Conservation (phyloP, 2,113 vertebrate genomes). For the Anthoscopus minutus region DNA sequence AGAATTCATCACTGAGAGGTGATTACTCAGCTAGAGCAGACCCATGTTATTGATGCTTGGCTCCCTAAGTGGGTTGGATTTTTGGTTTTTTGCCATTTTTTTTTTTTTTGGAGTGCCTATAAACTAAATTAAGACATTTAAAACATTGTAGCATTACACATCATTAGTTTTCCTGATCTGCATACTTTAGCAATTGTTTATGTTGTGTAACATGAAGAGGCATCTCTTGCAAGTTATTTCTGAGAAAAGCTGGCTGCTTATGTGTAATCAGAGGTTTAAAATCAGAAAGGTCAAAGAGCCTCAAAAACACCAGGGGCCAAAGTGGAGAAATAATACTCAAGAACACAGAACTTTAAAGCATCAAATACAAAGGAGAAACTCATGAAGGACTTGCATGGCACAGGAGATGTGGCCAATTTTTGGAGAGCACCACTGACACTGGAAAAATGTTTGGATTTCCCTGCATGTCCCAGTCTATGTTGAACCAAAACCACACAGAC, state of each 20-base stretch:
- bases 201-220: background rate
- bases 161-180: conserved; percentile 32
- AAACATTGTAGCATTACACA: conserved; percentile 8
- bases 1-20: conserved; percentile 5
- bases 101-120: background rate
- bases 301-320: background rate
- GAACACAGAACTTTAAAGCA: background rate
- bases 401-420: background rate
- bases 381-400: background rate
- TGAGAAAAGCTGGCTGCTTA: background rate
- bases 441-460: background rate
- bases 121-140: conserved; percentile 49
- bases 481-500: background rate
- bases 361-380: background rate
- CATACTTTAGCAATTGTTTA: conserved; percentile 37
- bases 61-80: background rate
- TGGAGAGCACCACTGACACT: background rate
- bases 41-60: conserved; percentile 16
- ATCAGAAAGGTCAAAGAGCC: background rate
- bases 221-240: background rate
- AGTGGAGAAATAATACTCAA: background rate
- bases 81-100: background rate
- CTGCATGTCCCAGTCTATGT: background rate
- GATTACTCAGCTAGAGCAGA: conserved; percentile 39
- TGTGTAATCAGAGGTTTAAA: background rate